These are phyloP conservation scores for Anguilla obscura DNA, from an alignment of 2,797 vertebrate species.

Conservation along the genomic window DNA sequence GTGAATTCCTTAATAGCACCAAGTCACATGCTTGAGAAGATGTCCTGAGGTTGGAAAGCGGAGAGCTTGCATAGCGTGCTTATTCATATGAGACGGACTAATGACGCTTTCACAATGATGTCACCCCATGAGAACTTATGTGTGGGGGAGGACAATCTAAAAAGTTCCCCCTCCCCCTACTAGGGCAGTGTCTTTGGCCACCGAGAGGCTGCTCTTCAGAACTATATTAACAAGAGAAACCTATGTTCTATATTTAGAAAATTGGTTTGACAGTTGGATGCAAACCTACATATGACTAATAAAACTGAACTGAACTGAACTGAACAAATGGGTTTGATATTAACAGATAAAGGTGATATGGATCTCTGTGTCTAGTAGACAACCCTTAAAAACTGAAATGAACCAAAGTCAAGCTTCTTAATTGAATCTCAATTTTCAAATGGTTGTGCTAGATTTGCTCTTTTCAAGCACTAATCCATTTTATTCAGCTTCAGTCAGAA, in stretches of 20 bases:
- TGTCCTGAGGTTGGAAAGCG: constrained; percentile 16
- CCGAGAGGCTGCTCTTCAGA: neutral
- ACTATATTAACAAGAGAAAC: neutral
- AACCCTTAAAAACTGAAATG: neutral
- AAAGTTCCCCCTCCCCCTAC: neutral
- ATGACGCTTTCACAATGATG: neutral
- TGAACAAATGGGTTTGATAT: neutral
- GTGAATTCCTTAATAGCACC: constrained; percentile 14
- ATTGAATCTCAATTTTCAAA: neutral
- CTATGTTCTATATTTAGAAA: neutral
- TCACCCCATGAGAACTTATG: neutral
- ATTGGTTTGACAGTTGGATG: neutral
- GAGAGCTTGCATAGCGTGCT: neutral
- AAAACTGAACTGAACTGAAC: too few species aligned
- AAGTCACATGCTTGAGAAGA: constrained; percentile 16
- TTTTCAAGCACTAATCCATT: neutral
- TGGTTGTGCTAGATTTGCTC: neutral
- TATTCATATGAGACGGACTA: constrained; percentile 4
- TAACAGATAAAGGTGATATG: neutral
- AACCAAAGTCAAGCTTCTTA: neutral
- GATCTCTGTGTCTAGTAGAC: neutral
- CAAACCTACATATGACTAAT: too few species aligned
- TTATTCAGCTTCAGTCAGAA: neutral
- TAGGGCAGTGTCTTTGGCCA: neutral
- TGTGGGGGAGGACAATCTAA: neutral